phyloP scores from a whole-genome alignment of 2,113 vertebrate genomes.

The Poeciliopsis turrubarensis region DNA sequence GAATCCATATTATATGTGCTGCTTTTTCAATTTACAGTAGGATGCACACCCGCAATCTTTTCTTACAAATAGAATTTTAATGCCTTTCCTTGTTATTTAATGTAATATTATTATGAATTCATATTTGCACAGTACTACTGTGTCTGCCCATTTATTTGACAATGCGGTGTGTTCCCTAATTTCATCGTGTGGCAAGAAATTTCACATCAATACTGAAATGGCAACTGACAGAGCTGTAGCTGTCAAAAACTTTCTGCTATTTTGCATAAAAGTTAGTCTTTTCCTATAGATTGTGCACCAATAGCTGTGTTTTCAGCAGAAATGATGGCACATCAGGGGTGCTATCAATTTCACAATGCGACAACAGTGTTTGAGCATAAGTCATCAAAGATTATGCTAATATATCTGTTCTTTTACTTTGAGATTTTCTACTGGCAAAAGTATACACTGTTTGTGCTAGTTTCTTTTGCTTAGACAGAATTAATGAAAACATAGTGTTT shows the following conservation, averaged over 20 bases:
- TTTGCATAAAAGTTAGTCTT: slow-evolving; percentile 65
- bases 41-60: slow-evolving; percentile 6
- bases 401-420: slow-evolving; percentile 25
- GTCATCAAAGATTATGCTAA: slow-evolving; percentile 37
- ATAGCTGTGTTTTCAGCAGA: slow-evolving; percentile 51
- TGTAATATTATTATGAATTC: slow-evolving; percentile 38
- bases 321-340: slow-evolving; percentile 56
- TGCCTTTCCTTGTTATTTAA: slow-evolving; percentile 43
- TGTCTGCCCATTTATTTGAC: slow-evolving; percentile 54
- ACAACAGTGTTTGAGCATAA: slow-evolving; percentile 56
- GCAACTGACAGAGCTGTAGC: slow-evolving; percentile 59
- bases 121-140: slow-evolving; percentile 26
- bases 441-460: slow-evolving; percentile 13
- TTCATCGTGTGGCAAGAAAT: slow-evolving; percentile 51
- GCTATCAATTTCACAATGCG: slow-evolving; percentile 49
- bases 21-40: slow-evolving; percentile 17
- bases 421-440: slow-evolving; percentile 11
- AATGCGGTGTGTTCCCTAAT: slow-evolving; percentile 51
- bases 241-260: slow-evolving; percentile 54
- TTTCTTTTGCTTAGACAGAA: slow-evolving; percentile 11
- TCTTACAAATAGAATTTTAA: slow-evolving; percentile 20
- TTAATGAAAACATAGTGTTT: slow-evolving; percentile 9
- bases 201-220: slow-evolving; percentile 54
- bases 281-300: slow-evolving; percentile 51
- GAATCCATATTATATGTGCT: slow-evolving; percentile 10